Conservation (phyloP, 2,888 invertebrate genomes). For the Blastobasis lacticolella region DNA sequence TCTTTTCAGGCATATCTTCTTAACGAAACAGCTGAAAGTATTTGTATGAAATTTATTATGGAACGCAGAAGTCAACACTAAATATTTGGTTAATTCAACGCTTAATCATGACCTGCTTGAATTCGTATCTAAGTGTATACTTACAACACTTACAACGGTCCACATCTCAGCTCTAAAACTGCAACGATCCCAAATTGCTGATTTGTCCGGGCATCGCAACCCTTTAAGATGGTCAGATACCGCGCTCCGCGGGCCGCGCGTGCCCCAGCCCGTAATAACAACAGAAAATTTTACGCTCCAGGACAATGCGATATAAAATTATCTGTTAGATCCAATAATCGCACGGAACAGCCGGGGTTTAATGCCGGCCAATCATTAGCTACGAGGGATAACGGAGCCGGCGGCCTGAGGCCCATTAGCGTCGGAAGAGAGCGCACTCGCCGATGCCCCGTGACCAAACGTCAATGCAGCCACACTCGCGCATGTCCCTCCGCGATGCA, state of each 20-base stretch:
- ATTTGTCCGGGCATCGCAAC: conserved; percentile 36
- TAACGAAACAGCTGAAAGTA: too few species aligned
- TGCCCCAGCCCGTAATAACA: conserved; percentile 60
- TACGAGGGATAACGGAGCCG: conserved; percentile 72
- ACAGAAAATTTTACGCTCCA: conserved; percentile 72
- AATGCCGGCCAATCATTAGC: conserved; percentile 75
- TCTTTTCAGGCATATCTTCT: too few species aligned
- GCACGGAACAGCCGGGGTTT: conserved; percentile 69
- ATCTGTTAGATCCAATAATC: conserved; percentile 75
- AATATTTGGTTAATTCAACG: too few species aligned
- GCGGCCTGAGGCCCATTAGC: conserved; percentile 56
- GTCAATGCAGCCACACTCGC: conserved; percentile 58
- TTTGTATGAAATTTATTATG: too few species aligned
- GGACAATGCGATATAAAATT: conserved; percentile 75
- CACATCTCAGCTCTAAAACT: conserved; percentile 1
- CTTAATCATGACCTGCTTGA: too few species aligned
- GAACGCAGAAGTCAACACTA: too few species aligned
- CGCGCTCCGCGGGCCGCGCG: conserved; percentile 30
- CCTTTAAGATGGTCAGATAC: conserved; percentile 43
- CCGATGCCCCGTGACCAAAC: conserved; percentile 69
- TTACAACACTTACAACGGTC: too few species aligned
- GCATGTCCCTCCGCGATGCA: conserved; percentile 28
- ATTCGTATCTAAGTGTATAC: too few species aligned
- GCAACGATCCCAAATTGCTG: conserved; percentile 33
- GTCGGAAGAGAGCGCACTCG: conserved; percentile 37